phyloP scores from a whole-genome alignment of 2,113 vertebrate genomes.

The Phalacrocorax brasilianus region DNA sequence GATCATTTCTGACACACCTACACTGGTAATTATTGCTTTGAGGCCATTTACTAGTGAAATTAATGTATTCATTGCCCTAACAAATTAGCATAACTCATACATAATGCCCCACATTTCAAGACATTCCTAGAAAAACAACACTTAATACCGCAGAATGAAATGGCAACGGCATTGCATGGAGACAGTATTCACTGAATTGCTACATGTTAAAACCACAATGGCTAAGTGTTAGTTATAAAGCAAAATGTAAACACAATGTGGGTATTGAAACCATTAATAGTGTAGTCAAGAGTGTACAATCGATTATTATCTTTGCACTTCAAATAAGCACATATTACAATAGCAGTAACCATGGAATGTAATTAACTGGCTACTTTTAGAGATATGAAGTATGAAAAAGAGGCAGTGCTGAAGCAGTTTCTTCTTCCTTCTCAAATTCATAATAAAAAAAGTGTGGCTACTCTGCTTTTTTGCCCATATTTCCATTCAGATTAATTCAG shows the following conservation, averaged over 20 bases:
- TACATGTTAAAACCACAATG: conserved; percentile 76
- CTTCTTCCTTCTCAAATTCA: conserved; percentile 34
- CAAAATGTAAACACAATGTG: conserved; percentile 74
- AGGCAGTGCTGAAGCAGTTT: conserved; percentile 51
- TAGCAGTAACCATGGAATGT: conserved; percentile 70
- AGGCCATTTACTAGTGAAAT: conserved; percentile 99
- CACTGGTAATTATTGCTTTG: conserved; percentile 99
- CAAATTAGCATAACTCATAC: conserved; percentile 99
- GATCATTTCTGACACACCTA: conserved; percentile 99
- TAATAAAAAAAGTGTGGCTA: conserved; percentile 42
- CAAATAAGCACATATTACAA: conserved; percentile 74
- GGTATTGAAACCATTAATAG: conserved; percentile 75
- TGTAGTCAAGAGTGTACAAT: conserved; percentile 72
- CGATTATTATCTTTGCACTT: conserved; percentile 77
- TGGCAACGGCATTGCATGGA: conserved; percentile 73
- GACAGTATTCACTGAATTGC: conserved; percentile 76
- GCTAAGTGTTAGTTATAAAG: conserved; percentile 76
- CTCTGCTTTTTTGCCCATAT: neutral
- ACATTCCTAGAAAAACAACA: conserved; percentile 81
- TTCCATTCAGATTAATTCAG: neutral
- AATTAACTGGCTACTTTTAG: conserved; percentile 75
- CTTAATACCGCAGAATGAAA: conserved; percentile 78
- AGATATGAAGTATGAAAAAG: conserved; percentile 66
- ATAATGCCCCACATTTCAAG: conserved; percentile 96
- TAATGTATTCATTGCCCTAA: conserved; percentile 99